Percentiles rank a stretch among this genome's conserved stretches.
phyloP scores from a whole-genome alignment of 2,888 invertebrate genomes.

The Philereme transversata region DNA sequence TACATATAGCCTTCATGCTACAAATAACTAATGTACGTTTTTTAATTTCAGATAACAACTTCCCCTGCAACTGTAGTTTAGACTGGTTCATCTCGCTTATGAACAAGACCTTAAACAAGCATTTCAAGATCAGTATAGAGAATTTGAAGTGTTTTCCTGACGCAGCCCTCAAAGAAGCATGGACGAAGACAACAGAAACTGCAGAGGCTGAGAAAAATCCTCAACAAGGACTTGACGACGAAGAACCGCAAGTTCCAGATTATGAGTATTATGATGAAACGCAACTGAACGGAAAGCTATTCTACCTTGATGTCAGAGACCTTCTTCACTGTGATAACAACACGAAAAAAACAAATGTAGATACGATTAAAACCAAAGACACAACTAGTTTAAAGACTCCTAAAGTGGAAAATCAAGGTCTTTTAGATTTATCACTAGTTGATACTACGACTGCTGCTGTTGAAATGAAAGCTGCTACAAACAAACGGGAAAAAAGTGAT shows the following conservation, averaged over 20 bases:
- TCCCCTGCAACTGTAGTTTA: conserved; percentile 69
- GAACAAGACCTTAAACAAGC: conserved; percentile 64
- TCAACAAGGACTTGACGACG: conserved; percentile 49
- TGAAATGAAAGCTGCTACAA: conserved; percentile 28
- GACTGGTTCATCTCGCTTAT: conserved; percentile 69
- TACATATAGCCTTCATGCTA: no score
- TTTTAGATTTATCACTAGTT: conserved; percentile 42
- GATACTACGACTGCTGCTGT: conserved; percentile 32
- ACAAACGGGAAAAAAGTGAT: conserved; percentile 34
- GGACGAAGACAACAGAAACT: conserved; percentile 56
- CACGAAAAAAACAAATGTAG: conserved; percentile 13
- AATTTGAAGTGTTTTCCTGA: conserved; percentile 72
- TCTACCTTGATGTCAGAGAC: conserved; percentile 69
- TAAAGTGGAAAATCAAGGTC: conserved; percentile 37
- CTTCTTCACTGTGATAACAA: conserved; percentile 57
- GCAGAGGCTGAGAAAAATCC: conserved; percentile 55
- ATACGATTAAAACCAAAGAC: conserved; percentile 23
- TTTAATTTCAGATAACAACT: conserved; percentile 68
- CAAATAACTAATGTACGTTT: neutral
- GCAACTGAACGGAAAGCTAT: conserved; percentile 71
- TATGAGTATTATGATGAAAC: conserved; percentile 77
- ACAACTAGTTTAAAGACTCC: conserved; percentile 24
- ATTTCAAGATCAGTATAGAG: conserved; percentile 60
- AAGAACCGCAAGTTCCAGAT: conserved; percentile 49
- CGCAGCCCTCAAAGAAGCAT: conserved; percentile 55